Evolutionary conservation across 2,113 vertebrate genomes (phyloP).

Genomic region (Sturnira hondurensis): DNA sequence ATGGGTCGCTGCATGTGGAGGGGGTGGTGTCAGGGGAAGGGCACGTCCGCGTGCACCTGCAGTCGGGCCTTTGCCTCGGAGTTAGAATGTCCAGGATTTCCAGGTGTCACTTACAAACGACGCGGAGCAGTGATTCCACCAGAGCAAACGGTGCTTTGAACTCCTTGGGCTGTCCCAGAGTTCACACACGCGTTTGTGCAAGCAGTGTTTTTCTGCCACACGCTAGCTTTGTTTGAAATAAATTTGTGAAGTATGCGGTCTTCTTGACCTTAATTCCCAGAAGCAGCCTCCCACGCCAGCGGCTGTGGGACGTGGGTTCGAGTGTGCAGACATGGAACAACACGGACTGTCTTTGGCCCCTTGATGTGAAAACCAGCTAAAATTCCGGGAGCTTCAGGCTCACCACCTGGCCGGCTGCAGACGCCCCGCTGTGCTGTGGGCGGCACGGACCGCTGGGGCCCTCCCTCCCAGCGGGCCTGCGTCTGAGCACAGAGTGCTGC

Average conservation of each 20-base stretch:
- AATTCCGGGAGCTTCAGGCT: background rate
- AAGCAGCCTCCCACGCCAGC: background rate
- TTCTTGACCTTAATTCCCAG: background rate
- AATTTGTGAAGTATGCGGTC: background rate
- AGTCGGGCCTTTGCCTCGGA: background rate
- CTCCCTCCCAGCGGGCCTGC: too few relatives aligned
- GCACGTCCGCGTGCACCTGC: background rate
- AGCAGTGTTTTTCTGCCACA: background rate
- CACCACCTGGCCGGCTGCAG: background rate
- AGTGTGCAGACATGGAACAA: background rate
- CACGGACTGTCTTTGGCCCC: background rate
- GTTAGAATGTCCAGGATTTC: too few relatives aligned
- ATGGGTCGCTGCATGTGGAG: conserved; percentile 50
- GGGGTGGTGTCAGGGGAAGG: conserved; percentile 32
- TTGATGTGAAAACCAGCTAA: background rate
- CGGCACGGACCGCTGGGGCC: too few relatives aligned
- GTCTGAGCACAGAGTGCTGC: too few relatives aligned
- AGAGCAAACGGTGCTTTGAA: background rate
- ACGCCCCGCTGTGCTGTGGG: too few relatives aligned
- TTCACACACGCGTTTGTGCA: background rate
- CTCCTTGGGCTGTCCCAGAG: rapidly evolving
- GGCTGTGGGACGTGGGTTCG: background rate
- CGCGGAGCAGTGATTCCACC: background rate
- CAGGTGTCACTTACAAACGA: background rate
- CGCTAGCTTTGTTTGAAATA: background rate